These are phyloP conservation scores for Monoplex corrugatus DNA, from an alignment of 2,888 invertebrate genomes.

Conservation along the genomic window DNA sequence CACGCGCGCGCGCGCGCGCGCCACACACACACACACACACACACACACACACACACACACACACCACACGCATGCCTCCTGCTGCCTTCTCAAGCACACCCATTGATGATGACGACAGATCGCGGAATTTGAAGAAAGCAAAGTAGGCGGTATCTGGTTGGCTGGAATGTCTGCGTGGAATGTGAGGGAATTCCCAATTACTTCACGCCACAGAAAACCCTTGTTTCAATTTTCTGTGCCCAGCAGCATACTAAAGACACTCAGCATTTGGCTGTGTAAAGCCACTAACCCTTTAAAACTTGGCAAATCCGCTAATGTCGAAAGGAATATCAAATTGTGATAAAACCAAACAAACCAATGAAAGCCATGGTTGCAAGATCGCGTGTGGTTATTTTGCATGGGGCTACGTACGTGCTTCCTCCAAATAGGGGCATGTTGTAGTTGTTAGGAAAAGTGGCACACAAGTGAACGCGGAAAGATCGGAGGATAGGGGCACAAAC, in stretches of 20 bases:
- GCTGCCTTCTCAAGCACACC: not conserved
- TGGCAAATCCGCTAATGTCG: too few relatives aligned
- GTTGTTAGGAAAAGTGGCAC: slow-evolving; percentile 56
- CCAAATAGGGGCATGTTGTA: slow-evolving; percentile 74
- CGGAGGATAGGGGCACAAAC: slow-evolving; percentile 32
- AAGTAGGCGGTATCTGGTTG: not conserved
- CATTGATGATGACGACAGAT: not conserved
- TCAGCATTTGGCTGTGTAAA: too few relatives aligned
- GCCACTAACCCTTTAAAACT: too few relatives aligned
- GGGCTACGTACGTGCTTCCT: slow-evolving; percentile 62
- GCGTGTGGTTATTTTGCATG: too few relatives aligned
- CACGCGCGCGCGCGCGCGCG: not conserved
- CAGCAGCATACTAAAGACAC: too few relatives aligned
- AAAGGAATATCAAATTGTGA: too few relatives aligned
- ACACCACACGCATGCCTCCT: too few relatives aligned
- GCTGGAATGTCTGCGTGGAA: not conserved
- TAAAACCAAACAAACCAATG: too few relatives aligned
- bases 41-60: not conserved
- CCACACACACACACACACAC: not conserved
- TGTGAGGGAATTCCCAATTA: not conserved
- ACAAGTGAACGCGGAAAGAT: not conserved
- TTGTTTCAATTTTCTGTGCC: not conserved
- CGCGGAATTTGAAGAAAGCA: not conserved
- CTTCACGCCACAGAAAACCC: not conserved
- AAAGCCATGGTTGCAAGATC: not conserved